Base-by-base conservation (phyloP, 2,888 invertebrate genomes). In the Drosophila subsilvestris region DNA sequence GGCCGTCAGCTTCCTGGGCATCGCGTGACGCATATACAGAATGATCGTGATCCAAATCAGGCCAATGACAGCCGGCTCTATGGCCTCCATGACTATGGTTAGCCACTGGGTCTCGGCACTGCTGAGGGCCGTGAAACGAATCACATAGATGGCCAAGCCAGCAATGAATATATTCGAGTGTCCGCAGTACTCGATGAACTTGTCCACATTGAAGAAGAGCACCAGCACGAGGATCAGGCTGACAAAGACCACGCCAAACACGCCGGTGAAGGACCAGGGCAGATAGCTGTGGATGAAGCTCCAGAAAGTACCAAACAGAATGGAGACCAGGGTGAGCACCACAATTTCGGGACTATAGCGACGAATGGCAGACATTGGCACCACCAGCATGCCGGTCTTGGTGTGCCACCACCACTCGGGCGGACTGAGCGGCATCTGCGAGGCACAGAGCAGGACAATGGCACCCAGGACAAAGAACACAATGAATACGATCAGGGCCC, bases 361-460 rank as follows among this genome's bases (percentile, higher is more conserved):
- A 42, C 96, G 93, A 54, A 96, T 95, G 7, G 95, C 94, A 75
- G 95, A 96, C 96, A 96, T 95, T n/a, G 96, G 96, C 89, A 96
- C 93, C 10, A 96, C 95, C 63, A 96, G 88, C 92, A 95, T 94
- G 44, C 96, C 96, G 10, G 95, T 95, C 83, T 95, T 93, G 2
- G 96, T 96, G 88, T 96, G 96, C 96, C 96, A 96, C 96, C 96
- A 96, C 96, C 96, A 96, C 91, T 96, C 96, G 0, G 96, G 96
- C 1, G 96, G 96, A 82, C 96, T 95, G 10, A 96, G 91, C 1
- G 96, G 96, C 95, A 96, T 96, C 77, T 93, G 93, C 4, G 68
- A 63, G 61, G 92, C 81, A 14, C 79, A 62, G 9, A 92, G 92
- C 91, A 92, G 94, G 93, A 95, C 94, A 1, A 95, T 74, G 1